Conservation (phyloP, 2,113 vertebrate species). For the Mesocricetus auratus region DNA sequence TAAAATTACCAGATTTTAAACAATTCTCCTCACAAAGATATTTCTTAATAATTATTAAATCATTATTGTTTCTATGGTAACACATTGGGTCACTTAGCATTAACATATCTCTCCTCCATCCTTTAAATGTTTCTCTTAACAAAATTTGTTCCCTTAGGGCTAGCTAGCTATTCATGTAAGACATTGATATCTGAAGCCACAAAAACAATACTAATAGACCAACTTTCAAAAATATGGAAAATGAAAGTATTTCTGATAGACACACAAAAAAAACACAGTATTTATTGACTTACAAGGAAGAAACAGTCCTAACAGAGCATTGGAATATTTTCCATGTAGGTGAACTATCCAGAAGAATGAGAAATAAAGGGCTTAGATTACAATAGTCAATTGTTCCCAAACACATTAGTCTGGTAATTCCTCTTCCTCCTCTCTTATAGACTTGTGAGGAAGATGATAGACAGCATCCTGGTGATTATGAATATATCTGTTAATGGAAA, state of each 20-base stretch:
- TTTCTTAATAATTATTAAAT: neutral
- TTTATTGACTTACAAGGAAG: neutral
- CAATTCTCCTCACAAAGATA: neutral
- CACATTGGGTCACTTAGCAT: neutral
- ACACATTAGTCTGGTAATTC: fast-evolving
- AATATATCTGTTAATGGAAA: neutral
- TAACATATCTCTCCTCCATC: neutral
- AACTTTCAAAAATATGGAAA: neutral
- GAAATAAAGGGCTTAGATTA: neutral
- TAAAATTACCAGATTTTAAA: neutral
- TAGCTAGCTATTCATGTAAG: neutral
- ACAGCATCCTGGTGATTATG: neutral
- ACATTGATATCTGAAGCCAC: neutral
- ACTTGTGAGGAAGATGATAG: too few species aligned
- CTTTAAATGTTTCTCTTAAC: neutral
- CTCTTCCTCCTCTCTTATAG: fast-evolving
- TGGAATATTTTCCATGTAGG: neutral
- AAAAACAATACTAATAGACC: neutral
- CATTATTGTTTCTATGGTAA: neutral
- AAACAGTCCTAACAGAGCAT: neutral
- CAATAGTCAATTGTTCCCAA: neutral
- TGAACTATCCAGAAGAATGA: neutral
- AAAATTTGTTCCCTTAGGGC: neutral
- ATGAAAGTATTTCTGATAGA: neutral
- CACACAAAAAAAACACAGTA: fast-evolving